These are phyloP conservation scores for Gobionotothen gibberifrons DNA, from an alignment of 2,797 vertebrate genomes.

Conservation along the genomic window DNA sequence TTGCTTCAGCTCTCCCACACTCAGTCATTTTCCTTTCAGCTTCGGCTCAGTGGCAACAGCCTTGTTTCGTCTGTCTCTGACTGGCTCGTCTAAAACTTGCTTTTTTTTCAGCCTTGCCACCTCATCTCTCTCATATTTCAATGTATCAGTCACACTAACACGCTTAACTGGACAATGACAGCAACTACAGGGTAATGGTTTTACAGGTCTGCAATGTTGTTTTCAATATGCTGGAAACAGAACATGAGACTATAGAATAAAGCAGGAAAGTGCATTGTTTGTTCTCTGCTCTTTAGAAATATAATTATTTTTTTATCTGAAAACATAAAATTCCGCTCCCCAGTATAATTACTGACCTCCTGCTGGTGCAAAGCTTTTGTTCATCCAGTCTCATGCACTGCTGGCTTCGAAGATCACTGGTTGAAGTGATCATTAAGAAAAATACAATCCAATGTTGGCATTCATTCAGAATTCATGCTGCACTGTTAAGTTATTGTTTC, in stretches of 20 bases:
- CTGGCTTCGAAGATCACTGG: conserved; percentile 10
- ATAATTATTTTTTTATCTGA: too few relatives aligned
- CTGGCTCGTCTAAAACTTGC: conserved; percentile 51
- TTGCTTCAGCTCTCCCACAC: conserved; percentile 75
- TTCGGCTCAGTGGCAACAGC: conserved; percentile 64
- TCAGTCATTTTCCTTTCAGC: conserved; percentile 73
- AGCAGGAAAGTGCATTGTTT: neutral
- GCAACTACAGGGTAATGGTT: conserved; percentile 22
- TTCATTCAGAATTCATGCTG: conserved; percentile 7
- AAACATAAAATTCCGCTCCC: conserved; percentile 29
- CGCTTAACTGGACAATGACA: conserved; percentile 33
- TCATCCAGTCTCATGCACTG: conserved; percentile 25
- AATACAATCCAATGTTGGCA: conserved; percentile 5
- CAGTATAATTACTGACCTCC: conserved; percentile 26
- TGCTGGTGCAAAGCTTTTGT: conserved; percentile 49
- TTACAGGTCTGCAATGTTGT: conserved; percentile 1
- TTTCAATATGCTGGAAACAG: conserved; percentile 23
- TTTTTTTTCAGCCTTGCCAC: conserved; percentile 58
- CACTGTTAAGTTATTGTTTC: neutral
- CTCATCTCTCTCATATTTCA: conserved; percentile 45
- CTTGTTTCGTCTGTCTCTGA: conserved; percentile 72
- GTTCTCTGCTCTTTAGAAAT: conserved; percentile 2
- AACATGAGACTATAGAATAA: conserved; percentile 1
- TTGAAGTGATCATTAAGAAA: conserved; percentile 10
- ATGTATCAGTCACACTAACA: conserved; percentile 14